Percentiles rank a stretch among this genome's conserved stretches.
These are phyloP conservation scores for Spilarctia lutea DNA, from an alignment of 2,888 invertebrate species.

Conservation along the genomic window DNA sequence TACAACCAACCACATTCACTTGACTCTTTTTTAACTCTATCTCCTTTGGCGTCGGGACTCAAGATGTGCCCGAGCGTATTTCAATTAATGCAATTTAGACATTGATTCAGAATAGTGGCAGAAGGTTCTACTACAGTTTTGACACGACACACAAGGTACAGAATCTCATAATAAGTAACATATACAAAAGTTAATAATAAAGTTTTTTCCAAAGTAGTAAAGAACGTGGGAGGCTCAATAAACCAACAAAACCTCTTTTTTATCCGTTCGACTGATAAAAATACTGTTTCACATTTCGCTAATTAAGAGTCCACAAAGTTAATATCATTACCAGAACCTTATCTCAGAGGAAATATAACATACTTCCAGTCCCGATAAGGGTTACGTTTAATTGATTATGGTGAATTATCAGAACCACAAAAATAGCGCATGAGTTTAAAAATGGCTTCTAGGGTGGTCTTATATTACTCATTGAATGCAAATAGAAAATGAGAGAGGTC, in stretches of 20 bases:
- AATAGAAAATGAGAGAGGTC: background rate
- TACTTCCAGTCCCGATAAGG: constrained; percentile 46
- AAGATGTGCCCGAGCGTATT: background rate
- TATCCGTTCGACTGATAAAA: constrained; percentile 38
- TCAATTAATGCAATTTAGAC: background rate
- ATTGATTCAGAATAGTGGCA: background rate
- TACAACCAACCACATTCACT: background rate
- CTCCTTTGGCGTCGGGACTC: background rate
- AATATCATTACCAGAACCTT: constrained; percentile 42
- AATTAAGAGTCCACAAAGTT: constrained; percentile 50
- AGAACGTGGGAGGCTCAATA: background rate
- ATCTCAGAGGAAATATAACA: constrained; percentile 55
- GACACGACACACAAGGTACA: background rate
- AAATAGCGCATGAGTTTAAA: constrained; percentile 22
- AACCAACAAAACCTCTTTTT: background rate
- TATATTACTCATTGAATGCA: background rate
- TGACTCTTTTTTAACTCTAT: too few species aligned
- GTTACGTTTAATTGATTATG: constrained; percentile 43
- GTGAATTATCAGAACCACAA: constrained; percentile 22
- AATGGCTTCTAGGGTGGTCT: background rate
- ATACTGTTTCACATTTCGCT: constrained; percentile 38
- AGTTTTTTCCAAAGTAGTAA: background rate
- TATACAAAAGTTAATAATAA: background rate
- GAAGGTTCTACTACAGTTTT: background rate
- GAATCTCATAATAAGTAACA: too few species aligned